A percentile compares a stretch with the other conserved stretches of the same genome.
phyloP scores from a whole-genome alignment of 2,113 vertebrate species.

The Oxygymnocypris stewartii region DNA sequence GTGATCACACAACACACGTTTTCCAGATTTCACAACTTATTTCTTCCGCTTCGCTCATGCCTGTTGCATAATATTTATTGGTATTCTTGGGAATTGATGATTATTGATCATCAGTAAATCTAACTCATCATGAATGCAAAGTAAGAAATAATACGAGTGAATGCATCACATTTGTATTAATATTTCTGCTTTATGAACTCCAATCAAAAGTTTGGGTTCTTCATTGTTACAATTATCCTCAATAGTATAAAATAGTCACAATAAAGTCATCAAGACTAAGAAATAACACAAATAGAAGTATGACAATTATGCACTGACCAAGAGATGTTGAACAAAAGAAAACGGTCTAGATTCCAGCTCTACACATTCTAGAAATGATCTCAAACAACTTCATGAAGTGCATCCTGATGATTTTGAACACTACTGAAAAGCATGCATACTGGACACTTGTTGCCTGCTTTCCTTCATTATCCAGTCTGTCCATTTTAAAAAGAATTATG shows the following conservation, averaged over 20 bases:
- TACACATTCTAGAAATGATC: not conserved
- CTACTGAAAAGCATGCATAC: not conserved
- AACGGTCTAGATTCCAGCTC: not conserved
- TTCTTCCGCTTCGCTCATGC: not conserved
- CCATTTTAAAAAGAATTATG: not conserved
- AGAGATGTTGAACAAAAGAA: not conserved
- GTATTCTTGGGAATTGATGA: not conserved
- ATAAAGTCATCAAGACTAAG: not conserved
- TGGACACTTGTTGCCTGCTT: not conserved
- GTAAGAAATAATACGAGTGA: not conserved
- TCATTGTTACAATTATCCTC: not conserved
- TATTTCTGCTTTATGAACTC: not conserved
- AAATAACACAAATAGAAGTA: not conserved
- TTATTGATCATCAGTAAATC: not conserved
- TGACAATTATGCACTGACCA: not conserved
- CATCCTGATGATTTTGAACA: not conserved
- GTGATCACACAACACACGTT: not conserved
- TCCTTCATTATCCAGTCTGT: not conserved
- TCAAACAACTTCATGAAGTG: not conserved
- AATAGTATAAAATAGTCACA: not conserved
- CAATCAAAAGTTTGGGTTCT: not conserved
- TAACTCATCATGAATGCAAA: not conserved
- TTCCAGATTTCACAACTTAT: not conserved
- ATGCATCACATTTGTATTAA: not conserved
- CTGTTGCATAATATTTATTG: not conserved